phyloP scores from a whole-genome alignment of 2,888 invertebrate species.

The Pristionchus exspectatus region DNA sequence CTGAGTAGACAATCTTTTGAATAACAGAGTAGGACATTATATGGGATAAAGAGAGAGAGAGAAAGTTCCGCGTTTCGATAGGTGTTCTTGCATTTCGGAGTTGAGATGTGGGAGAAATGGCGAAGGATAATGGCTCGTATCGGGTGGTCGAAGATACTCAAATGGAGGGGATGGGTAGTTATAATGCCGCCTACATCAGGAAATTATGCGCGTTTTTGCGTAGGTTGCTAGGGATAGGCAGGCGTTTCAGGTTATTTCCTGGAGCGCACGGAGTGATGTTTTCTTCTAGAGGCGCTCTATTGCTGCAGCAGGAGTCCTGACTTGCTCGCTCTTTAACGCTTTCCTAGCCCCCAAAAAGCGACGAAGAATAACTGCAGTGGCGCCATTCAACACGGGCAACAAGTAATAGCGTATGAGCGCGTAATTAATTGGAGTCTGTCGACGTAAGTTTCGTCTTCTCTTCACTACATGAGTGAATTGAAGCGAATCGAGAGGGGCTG shows the following conservation, averaged over 20 bases:
- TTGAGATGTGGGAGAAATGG: neutral
- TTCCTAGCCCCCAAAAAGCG: neutral
- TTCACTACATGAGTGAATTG: constrained; percentile 20
- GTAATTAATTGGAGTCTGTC: neutral
- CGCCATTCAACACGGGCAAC: neutral
- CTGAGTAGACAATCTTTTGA: constrained; percentile 29
- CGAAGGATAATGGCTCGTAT: neutral
- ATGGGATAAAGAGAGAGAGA: neutral
- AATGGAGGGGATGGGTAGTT: neutral
- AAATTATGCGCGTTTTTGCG: neutral
- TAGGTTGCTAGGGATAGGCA: neutral
- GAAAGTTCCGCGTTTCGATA: constrained; percentile 18
- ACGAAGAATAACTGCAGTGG: neutral
- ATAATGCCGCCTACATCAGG: neutral
- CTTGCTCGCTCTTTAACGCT: neutral
- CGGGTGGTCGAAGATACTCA: neutral
- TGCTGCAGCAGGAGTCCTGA: neutral
- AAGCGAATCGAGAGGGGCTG: neutral
- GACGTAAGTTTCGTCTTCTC: neutral
- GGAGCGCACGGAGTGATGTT: neutral
- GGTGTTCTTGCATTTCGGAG: neutral
- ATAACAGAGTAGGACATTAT: constrained; percentile 28
- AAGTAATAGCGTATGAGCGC: neutral
- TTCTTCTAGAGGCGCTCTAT: neutral
- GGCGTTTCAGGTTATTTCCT: no score